These are phyloP conservation scores for Phyto melanocephala DNA, from an alignment of 2,888 invertebrate species.

Conservation along the genomic window DNA sequence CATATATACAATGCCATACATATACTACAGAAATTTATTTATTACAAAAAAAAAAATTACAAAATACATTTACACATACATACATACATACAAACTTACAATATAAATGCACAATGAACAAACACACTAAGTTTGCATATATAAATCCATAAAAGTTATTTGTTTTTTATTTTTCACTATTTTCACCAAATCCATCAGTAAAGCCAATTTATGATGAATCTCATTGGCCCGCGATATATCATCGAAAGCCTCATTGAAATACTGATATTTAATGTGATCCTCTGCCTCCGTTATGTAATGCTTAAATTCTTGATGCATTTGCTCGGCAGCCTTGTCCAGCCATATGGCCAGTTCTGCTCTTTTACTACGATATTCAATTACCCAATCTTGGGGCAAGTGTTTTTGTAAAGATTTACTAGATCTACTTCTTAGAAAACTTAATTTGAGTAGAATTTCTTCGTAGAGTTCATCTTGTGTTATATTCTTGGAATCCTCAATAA, in stretches of 20 bases:
- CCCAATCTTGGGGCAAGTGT: constrained; percentile 33
- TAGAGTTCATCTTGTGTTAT: neutral
- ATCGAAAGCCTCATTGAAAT: constrained; percentile 55
- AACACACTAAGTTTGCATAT: constrained; percentile 48
- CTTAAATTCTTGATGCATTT: constrained; percentile 45
- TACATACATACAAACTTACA: neutral
- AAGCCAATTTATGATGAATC: constrained; percentile 52
- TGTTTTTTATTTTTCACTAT: constrained; percentile 56
- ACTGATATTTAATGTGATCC: constrained; percentile 45
- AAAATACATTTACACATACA: neutral
- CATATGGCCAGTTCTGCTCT: constrained; percentile 41
- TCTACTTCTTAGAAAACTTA: constrained; percentile 43
- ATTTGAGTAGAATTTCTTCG: constrained; percentile 6
- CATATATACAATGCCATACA: neutral
- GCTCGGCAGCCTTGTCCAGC: constrained; percentile 52
- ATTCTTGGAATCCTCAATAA: neutral
- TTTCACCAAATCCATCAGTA: constrained; percentile 46
- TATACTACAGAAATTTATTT: neutral
- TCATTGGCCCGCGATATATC: constrained; percentile 49
- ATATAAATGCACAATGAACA: neutral
- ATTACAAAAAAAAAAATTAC: neutral
- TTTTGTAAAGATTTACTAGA: constrained; percentile 11
- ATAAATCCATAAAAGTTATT: constrained; percentile 60
- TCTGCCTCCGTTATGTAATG: constrained; percentile 23
- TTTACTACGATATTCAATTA: constrained; percentile 19